Evolutionary conservation across 2,113 vertebrate species (phyloP), one percentile per base, ranked within the genome.

Genomic region (Pseudopodoces humilis): DNA sequence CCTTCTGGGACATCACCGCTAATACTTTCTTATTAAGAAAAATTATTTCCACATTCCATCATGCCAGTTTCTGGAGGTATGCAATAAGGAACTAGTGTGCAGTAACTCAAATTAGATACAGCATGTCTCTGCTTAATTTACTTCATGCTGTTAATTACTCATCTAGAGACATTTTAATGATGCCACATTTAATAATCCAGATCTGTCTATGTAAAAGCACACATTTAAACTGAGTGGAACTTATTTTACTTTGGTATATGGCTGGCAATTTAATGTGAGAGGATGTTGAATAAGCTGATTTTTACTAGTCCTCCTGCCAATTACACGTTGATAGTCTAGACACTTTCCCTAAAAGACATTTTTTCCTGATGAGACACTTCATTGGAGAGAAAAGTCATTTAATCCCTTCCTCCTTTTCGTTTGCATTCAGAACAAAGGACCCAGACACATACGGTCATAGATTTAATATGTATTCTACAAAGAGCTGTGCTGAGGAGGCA

Each of bases 91-190:
- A 78, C 58, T 76, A 43, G 41, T 76, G 78, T 69, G 89, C 46
- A 88, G 87, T 88, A 95, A 82, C 41, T 76, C 88, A 96, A 77
- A 95, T 96, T 93, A 90, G 94, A 91, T 83, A 81, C 78, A 93
- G 53, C 4, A 1, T 94, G 56, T 84, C 89, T 83, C 91, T 92
- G 86, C 86, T 95, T 95, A 96, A 96, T 95, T 97, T 97, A 94
- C 50, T 96, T 94, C 90, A 43, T 86, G 83, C 71, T 97, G 91
- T 90, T 97, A 97, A 96, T 97, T 97, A 94, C 43, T 49, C 53
- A 76, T 93, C 92, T 83, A 94, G 87, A 93, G 89, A 96, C 49
- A 96, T 85, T 95, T 95, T 92, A 96, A 94, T 89, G 78, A 93
- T 93, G 78, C 35, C 75, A 82, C 69, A 79, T 92, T 91, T 92